Base-by-base conservation (phyloP, 2,797 vertebrate genomes). In the Hipposideros larvatus region DNA sequence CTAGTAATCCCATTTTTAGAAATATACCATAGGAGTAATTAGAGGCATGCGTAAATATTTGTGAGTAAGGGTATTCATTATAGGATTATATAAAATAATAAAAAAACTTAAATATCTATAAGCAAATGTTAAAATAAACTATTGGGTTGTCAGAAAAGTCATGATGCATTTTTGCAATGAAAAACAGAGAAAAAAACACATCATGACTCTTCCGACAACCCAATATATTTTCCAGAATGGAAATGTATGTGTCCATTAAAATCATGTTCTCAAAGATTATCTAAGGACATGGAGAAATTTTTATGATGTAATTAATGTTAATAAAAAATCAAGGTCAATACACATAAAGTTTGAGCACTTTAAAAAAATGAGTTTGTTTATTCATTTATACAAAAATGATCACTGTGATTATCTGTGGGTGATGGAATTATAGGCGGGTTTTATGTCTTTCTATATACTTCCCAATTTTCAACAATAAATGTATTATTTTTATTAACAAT, bases 121-220 rank as follows among this genome's bases (percentile, higher is more conserved):
- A 84, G 34, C 41, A 91, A 92, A 92, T 66, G 28, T n/a, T 85
- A 91, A 79, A 70, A 71, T 73, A 63, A 95, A 79, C n/a, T 78
- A 31, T 43, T 26, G 41, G 37, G 37, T 37, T 37, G 37, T 37
- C 37, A 37, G 37, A 37, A 37, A 37, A 34, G 34, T 37, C 37
- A 37, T 37, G 37, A 37, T 37, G 37, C 37, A 37, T 37, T 37
- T 37, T 37, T 37, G 37, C 37, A 37, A 37, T 37, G 37, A 37
- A 37, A 37, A 37, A 37, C 37, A 37, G 37, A 37, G 37, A 37
- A 37, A 37, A 37, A 37, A 37, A 37, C 3, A 37, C 37, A 37
- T 37, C 37, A 37, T 37, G 37, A 37, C 37, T 37, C 37, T 37
- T 37, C 37, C 37, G 37, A 37, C 37, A 37, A 37, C 37, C 37